These are phyloP conservation scores for Orbicella faveolata DNA, from an alignment of 64 coral and sea anemone genomes.

Conservation along the genomic window DNA sequence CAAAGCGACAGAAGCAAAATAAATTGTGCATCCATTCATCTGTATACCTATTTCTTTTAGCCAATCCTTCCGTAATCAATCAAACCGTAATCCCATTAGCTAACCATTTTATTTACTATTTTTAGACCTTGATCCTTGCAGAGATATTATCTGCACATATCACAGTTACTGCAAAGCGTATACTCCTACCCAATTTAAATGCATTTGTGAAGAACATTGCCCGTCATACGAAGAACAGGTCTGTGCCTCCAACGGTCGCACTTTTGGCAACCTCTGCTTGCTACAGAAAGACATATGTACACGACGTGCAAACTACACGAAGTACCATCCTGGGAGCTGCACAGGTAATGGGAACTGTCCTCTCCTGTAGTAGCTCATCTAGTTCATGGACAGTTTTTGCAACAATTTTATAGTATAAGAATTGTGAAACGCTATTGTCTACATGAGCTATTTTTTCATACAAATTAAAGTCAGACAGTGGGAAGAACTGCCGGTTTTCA, in stretches of 20 bases:
- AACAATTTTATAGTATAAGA: too few species aligned
- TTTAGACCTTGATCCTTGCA: constrained; percentile 50
- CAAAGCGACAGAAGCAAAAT: too few species aligned
- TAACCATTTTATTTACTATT: neutral
- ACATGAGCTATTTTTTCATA: too few species aligned
- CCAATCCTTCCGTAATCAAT: too few species aligned
- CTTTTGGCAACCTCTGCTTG: constrained; percentile 49
- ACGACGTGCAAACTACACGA: neutral
- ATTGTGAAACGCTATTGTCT: too few species aligned
- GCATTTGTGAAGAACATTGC: constrained; percentile 37
- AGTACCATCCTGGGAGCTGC: constrained; percentile 33
- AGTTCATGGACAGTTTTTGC: too few species aligned
- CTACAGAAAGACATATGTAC: constrained; percentile 48
- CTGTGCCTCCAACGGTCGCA: constrained; percentile 18
- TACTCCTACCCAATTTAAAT: neutral
- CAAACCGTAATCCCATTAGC: too few species aligned
- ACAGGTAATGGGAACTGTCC: neutral
- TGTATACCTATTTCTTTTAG: too few species aligned
- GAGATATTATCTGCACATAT: constrained; percentile 30
- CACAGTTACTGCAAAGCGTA: neutral
- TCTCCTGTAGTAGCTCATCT: too few species aligned
- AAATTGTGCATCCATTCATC: too few species aligned
- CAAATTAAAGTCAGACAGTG: too few species aligned
- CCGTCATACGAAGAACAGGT: constrained; percentile 55
- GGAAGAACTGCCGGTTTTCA: too few species aligned